These are phyloP conservation scores for Calypte anna DNA, from an alignment of 2,113 vertebrate species.

Conservation along the genomic window DNA sequence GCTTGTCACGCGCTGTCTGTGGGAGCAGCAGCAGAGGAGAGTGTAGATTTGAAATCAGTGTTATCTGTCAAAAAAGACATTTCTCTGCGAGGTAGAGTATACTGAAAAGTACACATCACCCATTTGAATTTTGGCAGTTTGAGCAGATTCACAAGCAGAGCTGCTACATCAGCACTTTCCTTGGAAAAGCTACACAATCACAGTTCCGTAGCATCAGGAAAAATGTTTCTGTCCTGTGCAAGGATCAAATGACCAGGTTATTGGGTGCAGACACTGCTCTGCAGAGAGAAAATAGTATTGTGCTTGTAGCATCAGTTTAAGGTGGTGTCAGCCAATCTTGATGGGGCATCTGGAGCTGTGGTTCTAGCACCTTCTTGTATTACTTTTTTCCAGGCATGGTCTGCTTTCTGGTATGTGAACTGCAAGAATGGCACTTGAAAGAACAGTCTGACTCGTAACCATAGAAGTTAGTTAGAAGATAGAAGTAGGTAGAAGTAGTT, in stretches of 20 bases:
- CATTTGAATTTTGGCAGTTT: neutral
- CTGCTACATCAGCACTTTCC: neutral
- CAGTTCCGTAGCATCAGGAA: accelerated
- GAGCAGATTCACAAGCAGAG: neutral
- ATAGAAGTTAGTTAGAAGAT: no score
- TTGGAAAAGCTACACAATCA: neutral
- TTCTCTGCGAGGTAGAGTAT: neutral
- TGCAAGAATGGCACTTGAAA: neutral
- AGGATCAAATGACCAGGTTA: neutral
- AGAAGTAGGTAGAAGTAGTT: no score
- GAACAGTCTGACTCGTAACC: neutral
- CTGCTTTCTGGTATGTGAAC: neutral
- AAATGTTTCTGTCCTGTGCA: neutral
- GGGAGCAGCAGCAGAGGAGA: neutral
- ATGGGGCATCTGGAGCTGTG: neutral
- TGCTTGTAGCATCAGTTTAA: neutral
- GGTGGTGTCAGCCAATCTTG: neutral
- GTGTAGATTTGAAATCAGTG: neutral
- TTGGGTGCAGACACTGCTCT: neutral
- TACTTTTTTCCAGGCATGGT: neutral
- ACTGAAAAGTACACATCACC: neutral
- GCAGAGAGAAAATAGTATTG: neutral
- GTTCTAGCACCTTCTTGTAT: accelerated
- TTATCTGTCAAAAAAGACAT: neutral
- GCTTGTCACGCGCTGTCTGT: neutral